A percentile compares a stretch with the other conserved stretches of the same genome.
These are phyloP conservation scores for Silurus glanis DNA, from an alignment of 2,113 vertebrate genomes.

Conservation along the genomic window DNA sequence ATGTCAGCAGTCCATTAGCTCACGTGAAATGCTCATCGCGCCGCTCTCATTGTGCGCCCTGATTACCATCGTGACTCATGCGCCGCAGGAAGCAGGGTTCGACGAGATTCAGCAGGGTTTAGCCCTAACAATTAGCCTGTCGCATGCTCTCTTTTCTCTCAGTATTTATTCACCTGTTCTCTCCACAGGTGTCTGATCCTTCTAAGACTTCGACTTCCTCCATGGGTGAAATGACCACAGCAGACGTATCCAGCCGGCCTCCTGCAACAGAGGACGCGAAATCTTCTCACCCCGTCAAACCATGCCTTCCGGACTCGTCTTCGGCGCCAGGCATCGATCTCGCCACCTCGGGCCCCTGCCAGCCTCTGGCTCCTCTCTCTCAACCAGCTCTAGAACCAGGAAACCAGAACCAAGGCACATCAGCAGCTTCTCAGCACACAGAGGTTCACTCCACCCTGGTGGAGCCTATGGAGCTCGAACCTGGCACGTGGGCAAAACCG, in stretches of 20 bases:
- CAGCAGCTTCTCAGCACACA: constrained; percentile 63
- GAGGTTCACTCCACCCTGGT: constrained; percentile 62
- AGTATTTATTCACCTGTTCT: constrained; percentile 52
- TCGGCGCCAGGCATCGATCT: constrained; percentile 64
- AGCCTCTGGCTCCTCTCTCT: constrained; percentile 56
- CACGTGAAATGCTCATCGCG: neutral
- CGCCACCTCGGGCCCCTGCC: constrained; percentile 67
- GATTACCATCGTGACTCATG: constrained; percentile 16
- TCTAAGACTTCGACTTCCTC: constrained; percentile 64
- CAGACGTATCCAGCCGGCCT: constrained; percentile 81
- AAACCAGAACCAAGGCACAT: constrained; percentile 67
- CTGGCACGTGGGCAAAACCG: constrained; percentile 63
- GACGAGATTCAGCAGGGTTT: neutral
- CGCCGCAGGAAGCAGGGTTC: neutral
- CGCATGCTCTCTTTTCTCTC: constrained; percentile 16
- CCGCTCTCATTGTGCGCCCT: neutral
- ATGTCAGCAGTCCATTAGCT: constrained; percentile 44
- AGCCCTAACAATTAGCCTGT: constrained; percentile 14
- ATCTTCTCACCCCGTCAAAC: constrained; percentile 76
- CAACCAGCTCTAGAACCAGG: constrained; percentile 52
- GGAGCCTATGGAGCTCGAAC: constrained; percentile 88
- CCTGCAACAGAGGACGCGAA: constrained; percentile 81
- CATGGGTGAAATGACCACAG: constrained; percentile 89
- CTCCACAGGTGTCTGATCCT: constrained; percentile 71
- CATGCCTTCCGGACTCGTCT: constrained; percentile 66